A percentile compares a stretch with the other conserved stretches of the same genome.
phyloP scores from a whole-genome alignment of 2,888 invertebrate genomes.

The Philhelius pedissequus region DNA sequence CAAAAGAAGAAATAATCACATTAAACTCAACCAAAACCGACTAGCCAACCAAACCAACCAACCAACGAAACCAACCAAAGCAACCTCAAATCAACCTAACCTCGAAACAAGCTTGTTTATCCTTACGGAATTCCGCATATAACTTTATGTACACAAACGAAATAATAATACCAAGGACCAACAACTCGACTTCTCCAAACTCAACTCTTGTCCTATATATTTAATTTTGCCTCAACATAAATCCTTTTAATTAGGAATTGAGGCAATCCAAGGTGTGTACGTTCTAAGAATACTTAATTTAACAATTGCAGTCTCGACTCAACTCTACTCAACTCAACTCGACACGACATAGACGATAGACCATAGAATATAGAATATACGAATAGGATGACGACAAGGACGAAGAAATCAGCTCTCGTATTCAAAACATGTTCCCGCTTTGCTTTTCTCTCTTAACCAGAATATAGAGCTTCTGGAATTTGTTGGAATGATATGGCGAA shows the following conservation, averaged over 20 bases:
- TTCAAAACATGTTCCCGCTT: slow-evolving; percentile 62
- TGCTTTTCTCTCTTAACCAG: slow-evolving; percentile 30
- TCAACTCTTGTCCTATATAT: slow-evolving; percentile 60
- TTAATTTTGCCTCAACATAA: slow-evolving; percentile 66
- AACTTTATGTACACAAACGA: slow-evolving; percentile 20
- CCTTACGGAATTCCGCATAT: slow-evolving; percentile 60
- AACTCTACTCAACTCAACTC: neutral
- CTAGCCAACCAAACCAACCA: slow-evolving; percentile 19
- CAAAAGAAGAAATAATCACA: slow-evolving; percentile 61
- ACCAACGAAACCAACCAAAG: slow-evolving; percentile 1
- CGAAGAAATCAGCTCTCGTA: slow-evolving; percentile 47
- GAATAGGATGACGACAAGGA: neutral
- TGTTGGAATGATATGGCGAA: neutral
- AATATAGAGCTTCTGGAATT: slow-evolving; percentile 6
- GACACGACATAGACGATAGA: neutral
- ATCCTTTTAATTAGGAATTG: slow-evolving; percentile 68
- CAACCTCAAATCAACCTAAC: slow-evolving; percentile 20
- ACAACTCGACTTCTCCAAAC: neutral
- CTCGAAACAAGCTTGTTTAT: slow-evolving; percentile 51
- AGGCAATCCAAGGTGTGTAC: slow-evolving; percentile 67
- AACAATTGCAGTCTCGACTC: slow-evolving; percentile 45
- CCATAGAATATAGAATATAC: neutral
- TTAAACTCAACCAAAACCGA: slow-evolving; percentile 52
- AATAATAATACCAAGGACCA: slow-evolving; percentile 9
- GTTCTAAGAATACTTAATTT: slow-evolving; percentile 63